A percentile compares a stretch with the other conserved stretches of the same genome.
These are phyloP conservation scores for Pocillopora meandrina DNA, from an alignment of 92 coral and sea anemone genomes.

Conservation along the genomic window DNA sequence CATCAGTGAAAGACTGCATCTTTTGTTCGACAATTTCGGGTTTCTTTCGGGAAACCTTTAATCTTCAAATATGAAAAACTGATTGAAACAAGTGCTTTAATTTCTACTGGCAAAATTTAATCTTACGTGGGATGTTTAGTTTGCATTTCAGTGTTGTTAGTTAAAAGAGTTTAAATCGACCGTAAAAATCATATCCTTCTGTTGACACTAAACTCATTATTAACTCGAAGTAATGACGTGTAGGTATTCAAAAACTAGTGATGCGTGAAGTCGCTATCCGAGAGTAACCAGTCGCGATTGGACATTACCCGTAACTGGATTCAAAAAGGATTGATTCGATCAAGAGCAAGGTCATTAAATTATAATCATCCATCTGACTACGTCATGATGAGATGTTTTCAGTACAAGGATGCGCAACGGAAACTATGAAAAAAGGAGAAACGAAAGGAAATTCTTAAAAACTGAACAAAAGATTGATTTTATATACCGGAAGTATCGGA, in stretches of 20 bases:
- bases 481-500: too few relatives aligned
- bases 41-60: not conserved
- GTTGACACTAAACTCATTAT: not conserved
- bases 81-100: conserved; percentile 9
- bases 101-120: not conserved
- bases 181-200: not conserved
- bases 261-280: not conserved
- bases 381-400: too few relatives aligned
- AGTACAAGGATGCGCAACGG: too few relatives aligned
- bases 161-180: not conserved
- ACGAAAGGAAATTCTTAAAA: too few relatives aligned
- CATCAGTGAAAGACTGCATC: not conserved
- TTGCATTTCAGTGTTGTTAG: conserved; percentile 14
- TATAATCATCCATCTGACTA: too few relatives aligned
- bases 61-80: not conserved
- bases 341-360: not conserved
- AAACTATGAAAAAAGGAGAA: too few relatives aligned
- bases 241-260: not conserved
- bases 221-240: not conserved
- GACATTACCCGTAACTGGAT: not conserved
- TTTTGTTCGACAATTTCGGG: not conserved
- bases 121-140: conserved; percentile 1
- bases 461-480: too few relatives aligned
- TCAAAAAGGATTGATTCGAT: not conserved
- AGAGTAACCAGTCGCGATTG: not conserved